These are phyloP conservation scores for Trinectes maculatus DNA, from an alignment of 2,113 vertebrate species.

Conservation along the genomic window DNA sequence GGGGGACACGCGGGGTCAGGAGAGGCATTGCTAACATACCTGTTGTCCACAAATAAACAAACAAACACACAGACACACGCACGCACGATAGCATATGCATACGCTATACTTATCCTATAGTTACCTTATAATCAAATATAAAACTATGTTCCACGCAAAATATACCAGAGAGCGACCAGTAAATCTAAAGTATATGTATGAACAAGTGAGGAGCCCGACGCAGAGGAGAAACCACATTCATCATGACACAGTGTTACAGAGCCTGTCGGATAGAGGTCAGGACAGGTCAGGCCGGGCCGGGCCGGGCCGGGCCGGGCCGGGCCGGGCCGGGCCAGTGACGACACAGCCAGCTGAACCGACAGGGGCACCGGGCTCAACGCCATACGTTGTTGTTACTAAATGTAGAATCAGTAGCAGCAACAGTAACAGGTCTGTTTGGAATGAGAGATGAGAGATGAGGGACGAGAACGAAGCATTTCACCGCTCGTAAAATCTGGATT, in stretches of 20 bases:
- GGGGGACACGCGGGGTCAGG: conserved; percentile 13
- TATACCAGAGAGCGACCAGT: background rate
- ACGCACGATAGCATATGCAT: conserved; percentile 12
- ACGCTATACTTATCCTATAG: conserved; percentile 5
- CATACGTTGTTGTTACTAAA: conserved; percentile 67
- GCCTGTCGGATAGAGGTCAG: conserved; percentile 36
- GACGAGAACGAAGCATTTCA: conserved; percentile 5
- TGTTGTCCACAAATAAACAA: conserved; percentile 38
- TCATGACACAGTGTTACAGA: conserved; percentile 30
- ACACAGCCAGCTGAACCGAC: conserved; percentile 73
- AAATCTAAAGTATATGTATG: conserved; percentile 4
- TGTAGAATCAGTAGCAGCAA: conserved; percentile 47
- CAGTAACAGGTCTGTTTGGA: conserved; percentile 45
- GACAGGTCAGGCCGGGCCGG: too few relatives aligned
- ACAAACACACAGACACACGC: conserved; percentile 15
- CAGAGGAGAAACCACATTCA: conserved; percentile 16
- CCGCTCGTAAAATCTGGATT: background rate
- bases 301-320: too few relatives aligned
- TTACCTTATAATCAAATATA: conserved; percentile 2
- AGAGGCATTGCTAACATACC: conserved; percentile 16
- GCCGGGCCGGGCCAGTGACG: conserved; percentile 37
- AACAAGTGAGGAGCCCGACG: conserved; percentile 20
- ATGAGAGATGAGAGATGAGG: conserved; percentile 32
- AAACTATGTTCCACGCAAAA: background rate
- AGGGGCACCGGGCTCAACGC: conserved; percentile 49